Evolutionary conservation across 2,888 invertebrate species (phyloP), one percentile per base, ranked within the genome.

Genomic region (Andrena minutula): DNA sequence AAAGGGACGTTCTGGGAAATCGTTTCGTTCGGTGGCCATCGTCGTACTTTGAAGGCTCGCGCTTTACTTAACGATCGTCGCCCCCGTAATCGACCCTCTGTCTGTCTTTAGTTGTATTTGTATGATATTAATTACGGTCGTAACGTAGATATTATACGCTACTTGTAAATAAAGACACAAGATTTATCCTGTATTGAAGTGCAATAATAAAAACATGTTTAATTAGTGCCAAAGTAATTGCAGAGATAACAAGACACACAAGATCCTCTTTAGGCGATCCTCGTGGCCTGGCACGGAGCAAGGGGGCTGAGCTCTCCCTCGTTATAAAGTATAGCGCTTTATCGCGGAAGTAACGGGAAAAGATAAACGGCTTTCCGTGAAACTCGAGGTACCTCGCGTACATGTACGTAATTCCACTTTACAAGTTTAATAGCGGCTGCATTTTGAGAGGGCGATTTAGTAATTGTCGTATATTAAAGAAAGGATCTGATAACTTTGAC

Each of bases 181-280:
- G 81, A 88, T 90, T 90, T 89, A 88, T 91, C 89, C 89, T 91
- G 91, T 91, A 92, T 92, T 87, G 90, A 92, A 92, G 92, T 92
- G 92, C 92, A 92, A 92, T 92, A 92, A 92, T 91, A 91, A 92
- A 82, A 89, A 90, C 91, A 89, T 91, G 91, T 91, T 91, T 90
- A 89, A 92, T 92, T 91, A 91, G 92, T 92, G 92, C 92, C 92
- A 92, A 92, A 92, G 92, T 88, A 88, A 89, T 87, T 83, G 87
- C 83, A 81, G 79, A 85, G 78, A 78, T 66, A 71, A 75, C 41
- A 77, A 70, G 75, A 86, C 53, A 23, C 56, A 47, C 49, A 53
- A 65, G 70, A 66, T 41, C 35, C 61, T 53, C 26, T 32, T 35
- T 12, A 32, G 30, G 16, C 20, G 49, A 64, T 58, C 32, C 69